A percentile compares a stretch with the other conserved stretches of the same genome.
phyloP scores from a whole-genome alignment of 1,140 invertebrate species.

The Pseudomyrmex concolor region DNA sequence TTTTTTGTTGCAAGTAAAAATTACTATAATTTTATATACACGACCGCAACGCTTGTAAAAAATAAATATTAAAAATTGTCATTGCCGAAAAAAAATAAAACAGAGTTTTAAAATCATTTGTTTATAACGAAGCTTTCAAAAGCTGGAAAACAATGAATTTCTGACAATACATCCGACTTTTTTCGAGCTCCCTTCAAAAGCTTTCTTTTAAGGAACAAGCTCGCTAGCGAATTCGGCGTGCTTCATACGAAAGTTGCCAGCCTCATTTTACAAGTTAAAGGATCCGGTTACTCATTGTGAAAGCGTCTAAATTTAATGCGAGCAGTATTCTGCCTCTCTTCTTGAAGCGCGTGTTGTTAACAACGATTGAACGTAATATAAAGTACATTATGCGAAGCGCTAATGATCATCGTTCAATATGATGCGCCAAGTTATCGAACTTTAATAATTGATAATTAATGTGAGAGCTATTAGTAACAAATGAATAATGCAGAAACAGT shows the following conservation, averaged over 20 bases:
- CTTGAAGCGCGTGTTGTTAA: slow-evolving; percentile 3
- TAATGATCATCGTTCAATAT: slow-evolving; percentile 7
- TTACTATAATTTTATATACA: neutral
- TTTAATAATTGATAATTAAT: slow-evolving; percentile 21
- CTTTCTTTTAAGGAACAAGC: slow-evolving; percentile 12
- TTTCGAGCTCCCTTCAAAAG: neutral
- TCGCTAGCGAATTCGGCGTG: neutral
- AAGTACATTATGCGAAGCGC: neutral
- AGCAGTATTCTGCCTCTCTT: slow-evolving; percentile 5
- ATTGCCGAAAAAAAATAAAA: neutral
- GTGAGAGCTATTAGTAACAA: neutral
- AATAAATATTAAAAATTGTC: neutral
- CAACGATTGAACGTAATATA: neutral
- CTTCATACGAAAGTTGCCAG: slow-evolving; percentile 20
- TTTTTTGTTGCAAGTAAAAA: neutral
- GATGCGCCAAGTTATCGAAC: neutral
- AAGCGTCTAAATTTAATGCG: slow-evolving; percentile 27
- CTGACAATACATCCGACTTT: neutral
- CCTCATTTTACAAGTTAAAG: slow-evolving; percentile 37
- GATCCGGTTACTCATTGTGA: slow-evolving; percentile 17
- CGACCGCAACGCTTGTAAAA: neutral
- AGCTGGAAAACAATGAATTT: slow-evolving; percentile 28
- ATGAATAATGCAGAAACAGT: neutral
- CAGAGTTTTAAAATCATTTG: neutral
- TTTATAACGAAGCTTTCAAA: slow-evolving; percentile 21